These are phyloP conservation scores for Thamnophis elegans DNA, from an alignment of 2,797 vertebrate genomes.

Conservation along the genomic window DNA sequence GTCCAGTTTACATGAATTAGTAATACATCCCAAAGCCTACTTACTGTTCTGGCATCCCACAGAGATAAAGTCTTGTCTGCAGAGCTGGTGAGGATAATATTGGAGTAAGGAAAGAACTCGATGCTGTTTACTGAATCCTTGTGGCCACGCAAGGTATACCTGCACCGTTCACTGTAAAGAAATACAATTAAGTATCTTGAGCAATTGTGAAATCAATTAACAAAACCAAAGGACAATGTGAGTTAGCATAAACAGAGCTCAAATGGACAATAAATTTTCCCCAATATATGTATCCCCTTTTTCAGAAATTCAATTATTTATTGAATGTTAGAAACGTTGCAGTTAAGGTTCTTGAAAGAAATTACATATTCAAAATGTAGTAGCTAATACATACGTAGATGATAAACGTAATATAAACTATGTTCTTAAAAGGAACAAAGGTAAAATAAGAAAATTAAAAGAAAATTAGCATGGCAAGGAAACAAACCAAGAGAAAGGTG, in stretches of 20 bases:
- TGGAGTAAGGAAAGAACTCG: slow-evolving; percentile 78
- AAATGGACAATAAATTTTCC: background rate
- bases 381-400: background rate
- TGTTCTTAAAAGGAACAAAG: background rate
- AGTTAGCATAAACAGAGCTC: background rate
- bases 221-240: background rate
- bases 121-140: slow-evolving; percentile 80
- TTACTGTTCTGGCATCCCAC: slow-evolving; percentile 72
- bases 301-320: background rate
- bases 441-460: background rate
- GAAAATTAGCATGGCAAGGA: background rate
- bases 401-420: background rate
- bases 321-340: background rate
- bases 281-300: background rate
- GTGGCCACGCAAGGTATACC: slow-evolving; percentile 75
- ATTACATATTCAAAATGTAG: background rate
- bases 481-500: background rate
- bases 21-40: slow-evolving; percentile 23
- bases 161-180: slow-evolving; percentile 74
- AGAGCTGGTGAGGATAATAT: slow-evolving; percentile 66
- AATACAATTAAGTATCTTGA: slow-evolving; percentile 19
- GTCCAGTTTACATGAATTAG: background rate
- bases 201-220: background rate
- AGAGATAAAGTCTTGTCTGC: slow-evolving; percentile 70
- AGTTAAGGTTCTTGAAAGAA: background rate